Percentiles rank a stretch among this genome's conserved stretches.
phyloP scores from a whole-genome alignment of 2,888 invertebrate species.

The Harmothoe impar region DNA sequence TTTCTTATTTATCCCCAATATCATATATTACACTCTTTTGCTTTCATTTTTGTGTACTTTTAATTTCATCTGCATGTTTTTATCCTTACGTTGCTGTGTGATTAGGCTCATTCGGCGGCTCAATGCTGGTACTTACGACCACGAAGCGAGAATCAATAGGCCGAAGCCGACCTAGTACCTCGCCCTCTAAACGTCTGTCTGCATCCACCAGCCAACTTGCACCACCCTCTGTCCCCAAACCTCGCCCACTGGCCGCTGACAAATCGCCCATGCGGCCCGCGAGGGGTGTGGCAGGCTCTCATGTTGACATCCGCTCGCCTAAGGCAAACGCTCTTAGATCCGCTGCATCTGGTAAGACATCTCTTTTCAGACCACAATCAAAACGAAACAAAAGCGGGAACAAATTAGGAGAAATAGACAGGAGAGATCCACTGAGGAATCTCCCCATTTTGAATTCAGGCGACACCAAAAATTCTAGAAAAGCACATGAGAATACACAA shows the following conservation, averaged over 20 bases:
- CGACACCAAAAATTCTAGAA: no score
- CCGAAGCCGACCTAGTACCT: constrained; percentile 42
- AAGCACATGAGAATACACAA: no score
- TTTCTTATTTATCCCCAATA: not conserved
- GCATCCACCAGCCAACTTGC: constrained; percentile 63
- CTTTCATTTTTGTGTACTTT: constrained; percentile 24
- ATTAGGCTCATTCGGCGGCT: constrained; percentile 38
- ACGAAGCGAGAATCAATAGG: constrained; percentile 55
- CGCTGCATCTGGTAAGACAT: constrained; percentile 57
- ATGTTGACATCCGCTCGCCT: constrained; percentile 39
- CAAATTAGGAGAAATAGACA: not conserved
- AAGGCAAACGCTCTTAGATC: constrained; percentile 18
- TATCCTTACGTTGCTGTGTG: constrained; percentile 48
- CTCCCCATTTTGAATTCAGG: no score
- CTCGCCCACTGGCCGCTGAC: constrained; percentile 54
- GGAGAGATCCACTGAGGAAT: no score
- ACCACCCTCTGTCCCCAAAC: constrained; percentile 50
- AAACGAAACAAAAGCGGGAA: not conserved
- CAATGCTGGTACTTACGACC: constrained; percentile 33
- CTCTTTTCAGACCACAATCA: not conserved
- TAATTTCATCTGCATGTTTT: constrained; percentile 53
- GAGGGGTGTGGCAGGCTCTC: constrained; percentile 49
- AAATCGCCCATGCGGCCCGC: constrained; percentile 30
- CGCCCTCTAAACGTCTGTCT: constrained; percentile 62
- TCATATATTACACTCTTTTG: not conserved